Conservation (phyloP, 2,888 invertebrate species). For the Matsumyia berberina region DNA sequence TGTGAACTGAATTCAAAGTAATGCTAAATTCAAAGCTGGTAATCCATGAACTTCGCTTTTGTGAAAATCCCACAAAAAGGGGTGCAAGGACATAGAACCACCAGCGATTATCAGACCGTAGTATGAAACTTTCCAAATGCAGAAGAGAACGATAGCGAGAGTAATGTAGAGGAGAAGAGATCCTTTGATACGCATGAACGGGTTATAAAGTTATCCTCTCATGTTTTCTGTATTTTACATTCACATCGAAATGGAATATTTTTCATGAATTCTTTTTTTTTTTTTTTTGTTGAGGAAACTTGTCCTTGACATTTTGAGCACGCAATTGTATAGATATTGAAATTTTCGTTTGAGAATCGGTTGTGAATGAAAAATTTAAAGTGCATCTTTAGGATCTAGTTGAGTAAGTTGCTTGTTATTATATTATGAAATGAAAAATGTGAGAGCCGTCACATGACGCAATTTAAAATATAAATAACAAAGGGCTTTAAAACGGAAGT, state of each 20-base stretch:
- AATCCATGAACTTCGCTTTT: constrained; percentile 29
- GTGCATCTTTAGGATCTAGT: constrained; percentile 10
- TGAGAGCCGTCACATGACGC: too few relatives aligned
- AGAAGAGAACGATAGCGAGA: not conserved
- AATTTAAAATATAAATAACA: too few relatives aligned
- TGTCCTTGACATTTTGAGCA: constrained; percentile 17
- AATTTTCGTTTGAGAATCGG: constrained; percentile 25
- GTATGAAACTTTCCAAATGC: constrained; percentile 1
- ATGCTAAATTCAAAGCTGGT: constrained; percentile 24
- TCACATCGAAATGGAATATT: not conserved
- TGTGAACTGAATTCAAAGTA: constrained; percentile 1
- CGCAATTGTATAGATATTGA: constrained; percentile 1
- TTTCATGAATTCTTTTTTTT: too few relatives aligned
- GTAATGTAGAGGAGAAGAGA: constrained; percentile 21
- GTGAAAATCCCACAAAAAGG: constrained; percentile 15
- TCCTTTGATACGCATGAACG: constrained; percentile 21
- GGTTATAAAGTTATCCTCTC: constrained; percentile 14
- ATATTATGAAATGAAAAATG: not conserved
- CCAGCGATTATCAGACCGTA: not conserved
- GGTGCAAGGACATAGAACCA: constrained; percentile 9
- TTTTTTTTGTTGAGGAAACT: not conserved
- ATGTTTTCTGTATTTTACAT: constrained; percentile 3
- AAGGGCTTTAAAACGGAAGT: too few relatives aligned
- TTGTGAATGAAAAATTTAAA: constrained; percentile 25
- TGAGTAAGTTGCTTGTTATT: constrained; percentile 12